phyloP scores from a whole-genome alignment of 2,113 vertebrate species.

The Alligator sinensis region DNA sequence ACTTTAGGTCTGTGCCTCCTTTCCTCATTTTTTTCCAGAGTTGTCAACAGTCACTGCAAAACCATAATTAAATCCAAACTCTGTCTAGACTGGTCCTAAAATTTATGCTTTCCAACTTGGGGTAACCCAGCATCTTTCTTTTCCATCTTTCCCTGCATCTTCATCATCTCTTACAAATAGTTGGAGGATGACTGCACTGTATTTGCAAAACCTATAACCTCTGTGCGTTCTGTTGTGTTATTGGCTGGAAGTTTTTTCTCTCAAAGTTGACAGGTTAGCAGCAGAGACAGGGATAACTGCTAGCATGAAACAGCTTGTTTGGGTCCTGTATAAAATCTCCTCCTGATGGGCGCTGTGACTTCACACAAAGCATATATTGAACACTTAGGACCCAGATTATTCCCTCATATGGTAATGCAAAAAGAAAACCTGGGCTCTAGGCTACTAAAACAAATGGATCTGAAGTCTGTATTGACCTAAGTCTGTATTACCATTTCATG shows the following conservation, averaged over 20 bases:
- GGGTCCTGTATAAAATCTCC: not conserved
- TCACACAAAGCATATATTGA: not conserved
- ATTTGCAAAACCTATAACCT: no score
- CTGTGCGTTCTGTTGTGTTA: no score
- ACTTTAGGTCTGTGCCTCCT: not conserved
- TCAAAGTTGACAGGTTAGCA: no score
- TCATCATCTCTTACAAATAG: no score
- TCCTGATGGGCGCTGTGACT: not conserved
- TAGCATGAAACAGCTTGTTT: not conserved
- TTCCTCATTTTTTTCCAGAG: not conserved
- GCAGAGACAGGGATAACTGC: not conserved
- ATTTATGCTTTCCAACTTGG: no score
- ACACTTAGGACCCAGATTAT: not conserved
- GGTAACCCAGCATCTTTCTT: no score
- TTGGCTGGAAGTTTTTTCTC: no score
- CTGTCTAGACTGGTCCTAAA: no score
- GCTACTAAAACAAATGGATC: not conserved
- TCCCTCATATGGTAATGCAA: not conserved
- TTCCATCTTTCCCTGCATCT: no score
- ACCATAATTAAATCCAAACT: no score
- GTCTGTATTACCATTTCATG: not conserved
- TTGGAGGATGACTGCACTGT: no score
- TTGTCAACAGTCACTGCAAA: no score
- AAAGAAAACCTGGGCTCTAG: not conserved
- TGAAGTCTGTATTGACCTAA: not conserved